Evolutionary conservation across 2,888 invertebrate species (phyloP), one percentile per base, ranked within the genome.

Genomic region (Sarcophaga carnaria): DNA sequence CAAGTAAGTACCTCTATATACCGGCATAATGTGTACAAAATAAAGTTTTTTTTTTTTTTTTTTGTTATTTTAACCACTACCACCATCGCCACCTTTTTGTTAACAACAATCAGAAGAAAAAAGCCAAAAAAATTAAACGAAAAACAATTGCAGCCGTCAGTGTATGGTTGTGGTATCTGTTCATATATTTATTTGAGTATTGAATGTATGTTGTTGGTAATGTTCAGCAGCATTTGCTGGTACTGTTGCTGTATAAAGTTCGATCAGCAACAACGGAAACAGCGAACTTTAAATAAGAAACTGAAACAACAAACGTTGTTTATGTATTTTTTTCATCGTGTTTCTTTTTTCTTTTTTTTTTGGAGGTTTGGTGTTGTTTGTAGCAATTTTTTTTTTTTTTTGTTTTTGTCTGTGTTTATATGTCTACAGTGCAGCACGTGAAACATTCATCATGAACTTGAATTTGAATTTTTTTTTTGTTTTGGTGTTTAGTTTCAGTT

Each of bases 381-480:
- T 54, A 6, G 14, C 59, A 72, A 25, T 67, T 27, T 74, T 63
- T 64, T 72, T 69, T 67, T 62, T 8, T 27, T 27, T 74, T 63
- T 64, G 72, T 25, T 27, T 54, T 64, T 77, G 64, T 64, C 27
- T 71, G 14, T 69, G 75, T 69, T 45, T 76, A 8, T 62, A 60
- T 75, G 81, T 75, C 85, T 85, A 72, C 74, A 77, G 54, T 81
- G 78, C 71, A 88, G 89, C 89, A 89, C 89, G 89, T 89, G 89
- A 88, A 85, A 87, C 87, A 88, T 89, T 89, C 80, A 88, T 89
- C 89, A 89, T 89, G 89, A 89, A 89, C 89, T 89, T 89, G 92
- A 92, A 92, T 88, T 91, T 90, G 89, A 90, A 91, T 90, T 91
- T 89, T 90, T 89, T 89, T 89, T 85, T 88, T 87, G 86, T 89